These are phyloP conservation scores for Chaetops frenatus DNA, from an alignment of 2,113 vertebrate species.

Conservation along the genomic window DNA sequence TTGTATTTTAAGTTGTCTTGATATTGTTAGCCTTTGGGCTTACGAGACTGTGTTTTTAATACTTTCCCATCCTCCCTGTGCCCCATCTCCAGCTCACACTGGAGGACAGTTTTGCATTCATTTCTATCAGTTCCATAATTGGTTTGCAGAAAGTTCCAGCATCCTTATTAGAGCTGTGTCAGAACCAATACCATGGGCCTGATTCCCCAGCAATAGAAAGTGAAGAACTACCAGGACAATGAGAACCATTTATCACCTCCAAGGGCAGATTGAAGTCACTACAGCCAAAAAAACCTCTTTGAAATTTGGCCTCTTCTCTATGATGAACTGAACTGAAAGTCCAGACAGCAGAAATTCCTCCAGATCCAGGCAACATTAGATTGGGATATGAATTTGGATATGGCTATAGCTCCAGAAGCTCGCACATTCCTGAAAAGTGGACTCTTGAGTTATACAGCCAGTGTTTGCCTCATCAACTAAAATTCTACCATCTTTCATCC, in stretches of 20 bases:
- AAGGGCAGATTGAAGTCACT: neutral
- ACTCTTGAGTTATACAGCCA: neutral
- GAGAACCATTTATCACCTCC: neutral
- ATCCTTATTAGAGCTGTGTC: constrained; percentile 26
- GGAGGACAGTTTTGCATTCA: constrained; percentile 21
- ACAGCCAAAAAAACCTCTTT: neutral
- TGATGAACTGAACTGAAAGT: neutral
- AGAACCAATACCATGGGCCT: neutral
- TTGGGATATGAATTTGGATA: neutral
- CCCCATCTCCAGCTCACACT: neutral
- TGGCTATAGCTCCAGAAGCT: neutral
- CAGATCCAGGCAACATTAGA: neutral
- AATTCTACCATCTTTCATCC: neutral
- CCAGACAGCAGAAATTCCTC: neutral
- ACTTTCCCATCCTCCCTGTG: constrained; percentile 39
- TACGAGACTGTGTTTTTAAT: constrained; percentile 53
- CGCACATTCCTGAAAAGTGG: neutral
- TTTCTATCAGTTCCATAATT: constrained; percentile 32
- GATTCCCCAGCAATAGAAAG: neutral
- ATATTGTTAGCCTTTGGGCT: constrained; percentile 70
- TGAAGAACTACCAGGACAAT: neutral
- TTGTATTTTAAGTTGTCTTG: constrained; percentile 70
- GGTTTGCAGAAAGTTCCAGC: constrained; percentile 47
- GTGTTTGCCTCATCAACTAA: neutral
- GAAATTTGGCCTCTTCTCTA: neutral